A percentile compares a stretch with the other conserved stretches of the same genome.
Evolutionary conservation across 2,113 vertebrate genomes (phyloP).

Genomic region (Dicentrarchus labrax): DNA sequence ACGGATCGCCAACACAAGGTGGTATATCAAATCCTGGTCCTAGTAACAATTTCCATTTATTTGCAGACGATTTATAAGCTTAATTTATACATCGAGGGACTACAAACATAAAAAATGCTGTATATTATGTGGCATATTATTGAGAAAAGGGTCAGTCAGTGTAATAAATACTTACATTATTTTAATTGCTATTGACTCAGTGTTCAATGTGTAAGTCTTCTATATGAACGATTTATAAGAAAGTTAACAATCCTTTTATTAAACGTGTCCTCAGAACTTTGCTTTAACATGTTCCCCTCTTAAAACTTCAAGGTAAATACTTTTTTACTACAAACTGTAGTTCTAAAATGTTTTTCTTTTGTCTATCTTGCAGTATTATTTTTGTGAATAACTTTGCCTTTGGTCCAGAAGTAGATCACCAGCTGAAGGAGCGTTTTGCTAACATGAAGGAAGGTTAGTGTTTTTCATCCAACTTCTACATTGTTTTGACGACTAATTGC

Average conservation of each 20-base stretch:
- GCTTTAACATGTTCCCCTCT: background rate
- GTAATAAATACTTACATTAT: background rate
- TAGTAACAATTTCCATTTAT: conserved; percentile 2
- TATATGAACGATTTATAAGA: background rate
- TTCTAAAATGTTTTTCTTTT: conserved; percentile 78
- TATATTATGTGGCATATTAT: background rate
- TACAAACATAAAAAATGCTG: background rate
- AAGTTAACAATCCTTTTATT: background rate
- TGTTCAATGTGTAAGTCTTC: background rate
- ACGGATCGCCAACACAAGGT: conserved; percentile 99
- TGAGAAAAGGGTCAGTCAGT: background rate
- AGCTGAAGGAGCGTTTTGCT: conserved; percentile 99
- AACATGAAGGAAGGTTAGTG: conserved; percentile 99
- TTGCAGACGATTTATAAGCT: conserved; percentile 7
- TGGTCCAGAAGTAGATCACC: conserved; percentile 99
- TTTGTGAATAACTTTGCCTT: conserved; percentile 99
- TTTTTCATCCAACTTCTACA: background rate
- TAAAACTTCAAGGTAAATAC: background rate
- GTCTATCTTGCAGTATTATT: conserved; percentile 91
- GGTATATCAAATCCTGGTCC: conserved; percentile 42
- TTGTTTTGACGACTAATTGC: background rate
- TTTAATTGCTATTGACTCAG: background rate
- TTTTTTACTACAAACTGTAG: background rate
- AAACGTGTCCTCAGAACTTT: background rate
- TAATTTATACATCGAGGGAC: background rate